A percentile compares a stretch with the other conserved stretches of the same genome.
phyloP scores from a whole-genome alignment of 2,113 vertebrate species.

The Condylura cristata region DNA sequence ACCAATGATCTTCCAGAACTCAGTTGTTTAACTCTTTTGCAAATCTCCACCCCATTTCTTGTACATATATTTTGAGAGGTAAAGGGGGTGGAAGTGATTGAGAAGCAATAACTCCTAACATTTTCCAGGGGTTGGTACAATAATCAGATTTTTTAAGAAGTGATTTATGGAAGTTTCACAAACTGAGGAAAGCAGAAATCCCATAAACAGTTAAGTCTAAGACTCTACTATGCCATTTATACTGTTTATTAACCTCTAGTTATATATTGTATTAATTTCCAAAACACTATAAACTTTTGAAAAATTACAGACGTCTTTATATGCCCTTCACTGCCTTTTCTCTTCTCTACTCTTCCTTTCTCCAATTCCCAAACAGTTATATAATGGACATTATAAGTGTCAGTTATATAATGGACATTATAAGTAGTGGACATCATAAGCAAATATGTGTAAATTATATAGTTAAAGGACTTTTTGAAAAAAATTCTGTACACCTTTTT shows the following conservation, averaged over 20 bases:
- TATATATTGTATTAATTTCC: neutral
- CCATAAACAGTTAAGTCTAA: neutral
- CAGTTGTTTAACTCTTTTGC: neutral
- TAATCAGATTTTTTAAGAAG: neutral
- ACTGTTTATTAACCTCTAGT: neutral
- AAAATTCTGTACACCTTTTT: neutral
- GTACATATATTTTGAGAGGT: neutral
- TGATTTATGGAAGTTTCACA: neutral
- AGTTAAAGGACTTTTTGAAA: neutral
- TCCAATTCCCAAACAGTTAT: neutral
- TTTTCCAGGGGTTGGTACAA: neutral
- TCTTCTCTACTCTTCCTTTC: neutral
- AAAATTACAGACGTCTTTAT: neutral
- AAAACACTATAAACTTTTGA: neutral
- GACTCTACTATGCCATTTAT: neutral
- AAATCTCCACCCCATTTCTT: neutral
- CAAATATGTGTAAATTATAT: conserved; percentile 18
- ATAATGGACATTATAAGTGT: too few species aligned
- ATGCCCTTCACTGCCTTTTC: neutral
- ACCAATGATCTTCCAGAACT: neutral
- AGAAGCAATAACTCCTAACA: neutral
- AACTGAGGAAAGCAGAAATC: neutral
- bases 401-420: neutral
- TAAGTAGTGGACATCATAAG: neutral
- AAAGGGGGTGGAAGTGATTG: neutral